A percentile compares a stretch with the other conserved stretches of the same genome.
Conservation (phyloP, 1,140 invertebrate species). For the Cydia splendana region DNA sequence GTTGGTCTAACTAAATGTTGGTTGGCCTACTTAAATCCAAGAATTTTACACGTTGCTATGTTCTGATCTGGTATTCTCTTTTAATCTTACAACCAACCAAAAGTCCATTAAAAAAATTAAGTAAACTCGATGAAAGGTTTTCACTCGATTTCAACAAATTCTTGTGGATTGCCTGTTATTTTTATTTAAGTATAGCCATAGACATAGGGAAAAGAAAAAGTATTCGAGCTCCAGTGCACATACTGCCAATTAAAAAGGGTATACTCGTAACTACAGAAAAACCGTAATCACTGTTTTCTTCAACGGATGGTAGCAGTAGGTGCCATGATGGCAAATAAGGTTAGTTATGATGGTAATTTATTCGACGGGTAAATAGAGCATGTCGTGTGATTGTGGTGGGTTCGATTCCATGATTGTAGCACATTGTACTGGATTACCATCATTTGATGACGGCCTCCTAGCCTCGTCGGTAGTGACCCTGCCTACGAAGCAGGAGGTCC, state of each 20-base stretch:
- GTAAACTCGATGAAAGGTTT: not conserved
- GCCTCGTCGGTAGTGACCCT: too few relatives aligned
- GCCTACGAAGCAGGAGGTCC: too few relatives aligned
- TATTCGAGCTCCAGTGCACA: slow-evolving; percentile 14
- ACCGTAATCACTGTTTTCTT: not conserved
- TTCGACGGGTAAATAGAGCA: slow-evolving; percentile 12
- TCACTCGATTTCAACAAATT: not conserved
- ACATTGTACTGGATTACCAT: not conserved
- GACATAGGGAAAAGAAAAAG: not conserved
- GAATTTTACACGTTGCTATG: too few relatives aligned
- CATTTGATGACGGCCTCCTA: not conserved
- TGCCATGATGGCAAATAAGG: slow-evolving; percentile 2
- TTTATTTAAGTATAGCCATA: not conserved
- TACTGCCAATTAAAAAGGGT: slow-evolving; percentile 3
- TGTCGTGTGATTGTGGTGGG: slow-evolving; percentile 17
- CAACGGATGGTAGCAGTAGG: not conserved
- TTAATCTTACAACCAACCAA: not conserved
- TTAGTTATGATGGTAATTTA: slow-evolving; percentile 29
- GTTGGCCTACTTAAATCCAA: too few relatives aligned
- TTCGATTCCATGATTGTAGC: slow-evolving; percentile 9
- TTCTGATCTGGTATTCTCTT: not conserved
- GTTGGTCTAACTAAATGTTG: too few relatives aligned
- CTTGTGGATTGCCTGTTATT: not conserved
- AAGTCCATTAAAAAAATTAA: not conserved
- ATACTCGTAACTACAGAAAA: not conserved